Base-by-base conservation (phyloP, 2,113 vertebrate genomes). In the Trachemys scripta region DNA sequence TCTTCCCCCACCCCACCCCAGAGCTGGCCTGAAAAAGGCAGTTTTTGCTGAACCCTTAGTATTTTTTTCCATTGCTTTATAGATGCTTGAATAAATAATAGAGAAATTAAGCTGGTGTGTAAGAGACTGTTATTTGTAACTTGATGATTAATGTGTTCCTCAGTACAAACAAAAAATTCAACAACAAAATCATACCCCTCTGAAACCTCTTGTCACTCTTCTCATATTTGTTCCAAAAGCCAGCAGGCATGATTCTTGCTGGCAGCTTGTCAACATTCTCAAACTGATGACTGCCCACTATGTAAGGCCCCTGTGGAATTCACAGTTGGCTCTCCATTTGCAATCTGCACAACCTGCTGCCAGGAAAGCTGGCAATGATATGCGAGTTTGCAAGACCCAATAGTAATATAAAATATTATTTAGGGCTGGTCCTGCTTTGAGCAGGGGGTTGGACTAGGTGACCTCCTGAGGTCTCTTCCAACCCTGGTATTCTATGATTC, bases 311-410 rank as follows among this genome's bases (percentile, higher is more conserved):
- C 25, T 69, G 20, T 8, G 82, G 51, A 81, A 8, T 27, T 4
- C 14, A 22, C 45, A n/a, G 59, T 29, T 11, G 51, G 50, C 56
- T 75, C 1, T 2, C 27, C 45, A 4, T 51, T 22, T 78, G 57
- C 51, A 84, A 45, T 29, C 91, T 83, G 19, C 5, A 14, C 6
- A 25, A 25, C 1, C 19, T 11, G 22, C 80, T 81, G 6, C 45
- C 0, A 0, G 62, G 62, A 62, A 35, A 10, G 35, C 50, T 38
- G 45, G 5, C 47, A 29, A 9, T 1, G 5, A 17, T 3, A 42
- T 72, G 53, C 27, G 24, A 10, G 62, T 82, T 54, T 59, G n/a
- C 47, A 31, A 1, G 0, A 7, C n/a, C 53, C 59, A 38, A 49
- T 13, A 17, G 59, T 51, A 6, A 9, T 5, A 5, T 0, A 29